Percentiles rank a stretch among this genome's conserved stretches.
Evolutionary conservation across 1,140 invertebrate genomes (phyloP).

Genomic region (Andrena cerasifolii): DNA sequence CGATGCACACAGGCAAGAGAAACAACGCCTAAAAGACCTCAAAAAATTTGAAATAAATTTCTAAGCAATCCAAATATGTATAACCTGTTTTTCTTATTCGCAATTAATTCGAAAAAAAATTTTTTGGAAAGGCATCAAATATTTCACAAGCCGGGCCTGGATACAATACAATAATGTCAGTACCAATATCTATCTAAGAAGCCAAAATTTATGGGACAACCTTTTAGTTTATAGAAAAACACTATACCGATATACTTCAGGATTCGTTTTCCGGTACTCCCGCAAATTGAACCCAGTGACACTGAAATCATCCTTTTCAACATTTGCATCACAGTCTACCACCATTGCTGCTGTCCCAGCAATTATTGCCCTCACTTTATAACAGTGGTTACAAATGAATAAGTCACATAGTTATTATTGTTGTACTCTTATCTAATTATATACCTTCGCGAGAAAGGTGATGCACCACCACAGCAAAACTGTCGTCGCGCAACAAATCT

Average conservation of each 20-base stretch:
- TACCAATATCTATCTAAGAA: no score
- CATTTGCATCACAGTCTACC: slow-evolving; percentile 73
- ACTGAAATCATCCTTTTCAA: slow-evolving; percentile 77
- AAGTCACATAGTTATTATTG: slow-evolving; percentile 16
- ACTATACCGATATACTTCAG: slow-evolving; percentile 81
- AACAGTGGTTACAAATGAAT: slow-evolving; percentile 74
- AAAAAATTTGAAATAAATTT: no score
- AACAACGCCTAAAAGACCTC: no score
- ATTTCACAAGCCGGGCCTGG: no score
- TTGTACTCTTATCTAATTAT: slow-evolving; percentile 18
- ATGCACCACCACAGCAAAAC: slow-evolving; percentile 75
- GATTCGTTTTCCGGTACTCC: slow-evolving; percentile 81
- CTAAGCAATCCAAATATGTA: no score
- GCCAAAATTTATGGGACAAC: no score
- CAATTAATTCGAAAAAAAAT: no score
- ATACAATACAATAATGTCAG: no score
- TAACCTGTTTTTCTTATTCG: no score
- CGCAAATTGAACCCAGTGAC: slow-evolving; percentile 83
- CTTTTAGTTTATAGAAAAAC: background rate
- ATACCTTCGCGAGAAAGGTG: slow-evolving; percentile 76
- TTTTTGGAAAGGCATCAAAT: no score
- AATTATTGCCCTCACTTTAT: slow-evolving; percentile 83
- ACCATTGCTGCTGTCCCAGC: slow-evolving; percentile 82
- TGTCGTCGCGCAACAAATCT: slow-evolving; percentile 73
- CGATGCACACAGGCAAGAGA: no score